Conservation (phyloP, 2,797 vertebrate genomes). For the Ctenosaura bakeri region DNA sequence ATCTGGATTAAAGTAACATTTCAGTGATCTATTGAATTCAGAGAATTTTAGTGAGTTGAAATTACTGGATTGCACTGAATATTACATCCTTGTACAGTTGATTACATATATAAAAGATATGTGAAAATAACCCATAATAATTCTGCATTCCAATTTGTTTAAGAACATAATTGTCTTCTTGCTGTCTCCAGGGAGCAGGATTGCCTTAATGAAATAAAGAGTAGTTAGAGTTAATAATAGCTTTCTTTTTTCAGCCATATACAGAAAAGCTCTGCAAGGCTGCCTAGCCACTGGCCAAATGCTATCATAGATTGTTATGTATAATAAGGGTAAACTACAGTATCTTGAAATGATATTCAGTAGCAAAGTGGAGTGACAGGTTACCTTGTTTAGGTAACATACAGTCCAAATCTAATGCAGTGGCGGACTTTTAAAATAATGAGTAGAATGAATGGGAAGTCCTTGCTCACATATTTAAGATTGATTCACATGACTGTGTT, state of each 20-base stretch:
- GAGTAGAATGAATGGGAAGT: background rate
- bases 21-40: background rate
- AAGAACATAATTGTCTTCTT: background rate
- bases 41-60: background rate
- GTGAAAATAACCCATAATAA: background rate
- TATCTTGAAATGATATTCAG: background rate
- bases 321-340: background rate
- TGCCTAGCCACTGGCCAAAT: background rate
- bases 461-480: background rate
- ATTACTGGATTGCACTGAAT: background rate
- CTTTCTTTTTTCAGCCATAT: constrained; percentile 11
- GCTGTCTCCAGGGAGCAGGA: background rate
- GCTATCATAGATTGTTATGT: background rate
- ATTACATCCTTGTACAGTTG: too few relatives aligned
- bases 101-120: background rate
- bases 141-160: constrained; percentile 5
- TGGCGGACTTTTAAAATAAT: background rate
- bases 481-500: background rate
- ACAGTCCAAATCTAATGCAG: background rate
- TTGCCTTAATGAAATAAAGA: constrained; percentile 3
- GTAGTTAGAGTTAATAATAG: background rate
- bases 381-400: background rate
- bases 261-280: background rate
- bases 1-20: background rate
- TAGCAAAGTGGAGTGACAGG: background rate